Percentiles rank a stretch among this genome's conserved stretches.
Conservation (phyloP, 1,140 invertebrate species). For the Diploscapter pachys region DNA sequence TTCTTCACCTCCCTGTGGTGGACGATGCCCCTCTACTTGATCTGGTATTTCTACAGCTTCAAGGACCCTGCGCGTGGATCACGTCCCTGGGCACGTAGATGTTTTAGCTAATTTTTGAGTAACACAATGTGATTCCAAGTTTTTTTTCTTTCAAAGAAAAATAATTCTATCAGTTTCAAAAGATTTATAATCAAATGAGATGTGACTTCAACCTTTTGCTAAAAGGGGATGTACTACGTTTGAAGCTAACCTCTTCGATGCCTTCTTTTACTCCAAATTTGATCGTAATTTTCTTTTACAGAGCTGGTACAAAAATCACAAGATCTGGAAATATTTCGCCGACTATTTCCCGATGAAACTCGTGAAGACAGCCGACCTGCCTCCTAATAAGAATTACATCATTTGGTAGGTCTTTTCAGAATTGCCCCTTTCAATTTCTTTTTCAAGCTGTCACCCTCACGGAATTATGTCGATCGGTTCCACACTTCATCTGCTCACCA, state of each 20-base stretch:
- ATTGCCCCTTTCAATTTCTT: background rate
- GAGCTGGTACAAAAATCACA: constrained; percentile 34
- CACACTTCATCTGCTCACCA: constrained; percentile 60
- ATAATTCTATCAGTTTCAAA: too few species aligned
- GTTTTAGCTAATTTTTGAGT: background rate
- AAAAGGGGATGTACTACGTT: too few species aligned
- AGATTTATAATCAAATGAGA: too few species aligned
- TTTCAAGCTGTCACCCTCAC: constrained; percentile 60
- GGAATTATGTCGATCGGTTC: constrained; percentile 61
- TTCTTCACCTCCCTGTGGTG: constrained; percentile 32
- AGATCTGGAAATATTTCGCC: constrained; percentile 50
- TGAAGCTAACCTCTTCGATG: too few species aligned
- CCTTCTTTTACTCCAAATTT: too few species aligned
- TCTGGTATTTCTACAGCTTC: constrained; percentile 44
- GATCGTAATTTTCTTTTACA: background rate
- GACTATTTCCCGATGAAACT: constrained; percentile 62
- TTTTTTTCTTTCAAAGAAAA: too few species aligned
- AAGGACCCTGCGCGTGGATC: constrained; percentile 31
- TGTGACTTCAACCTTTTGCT: too few species aligned
- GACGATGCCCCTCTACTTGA: constrained; percentile 31
- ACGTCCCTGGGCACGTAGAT: constrained; percentile 15
- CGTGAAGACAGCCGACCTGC: constrained; percentile 61
- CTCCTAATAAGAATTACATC: constrained; percentile 62
- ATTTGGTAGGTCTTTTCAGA: constrained; percentile 45
- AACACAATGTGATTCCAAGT: background rate